Evolutionary conservation across 1,140 invertebrate species (phyloP), one percentile per base, ranked within the genome.

Genomic region (Leptopilina clavipes): DNA sequence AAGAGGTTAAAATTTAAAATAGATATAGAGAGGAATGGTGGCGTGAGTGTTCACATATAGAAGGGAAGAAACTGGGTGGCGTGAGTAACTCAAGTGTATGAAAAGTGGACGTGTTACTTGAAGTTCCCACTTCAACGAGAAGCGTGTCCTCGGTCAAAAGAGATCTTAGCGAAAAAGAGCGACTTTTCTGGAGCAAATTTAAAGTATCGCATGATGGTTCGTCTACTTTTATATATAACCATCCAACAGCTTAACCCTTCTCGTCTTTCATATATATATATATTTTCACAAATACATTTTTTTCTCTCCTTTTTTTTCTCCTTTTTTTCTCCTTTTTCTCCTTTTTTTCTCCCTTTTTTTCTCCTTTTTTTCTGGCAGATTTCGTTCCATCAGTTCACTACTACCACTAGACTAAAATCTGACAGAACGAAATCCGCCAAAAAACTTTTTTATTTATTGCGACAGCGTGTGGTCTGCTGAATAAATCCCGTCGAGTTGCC

Each of bases 391-490:
- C 25, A 31, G 25, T 1, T 31, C 5, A 17, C n/a, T n/a, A n/a
- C n/a, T n/a, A n/a, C n/a, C n/a, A n/a, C n/a, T 18, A 19, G 19
- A 18, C 9, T 12, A 3, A 0, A n/a, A 7, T 22, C 25, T 65
- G 59, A 31, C 25, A 22, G n/a, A n/a, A 22, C 59, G 25, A 65
- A 31, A 31, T 65, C 59, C 59, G n/a, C 22, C 22, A 22, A 65
- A 40, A n/a, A 31, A 31, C 25, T 65, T 65, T 65, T 65, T 65
- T 65, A 65, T 65, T 65, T 65, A 65, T 31, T 65, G 59, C 59
- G 22, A 37, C 59, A 65, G 59, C 59, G 59, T 65, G 59, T 31
- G 12, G 59, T 65, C 59, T 31, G 59, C 59, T 25, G 59, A 65
- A 65, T 65, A 37, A 37, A 65, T 65, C 25, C n/a, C 25, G 9